Evolutionary conservation across 2,113 vertebrate species (phyloP), one percentile per base, ranked within the genome.

Genomic region (Rallus limicola): DNA sequence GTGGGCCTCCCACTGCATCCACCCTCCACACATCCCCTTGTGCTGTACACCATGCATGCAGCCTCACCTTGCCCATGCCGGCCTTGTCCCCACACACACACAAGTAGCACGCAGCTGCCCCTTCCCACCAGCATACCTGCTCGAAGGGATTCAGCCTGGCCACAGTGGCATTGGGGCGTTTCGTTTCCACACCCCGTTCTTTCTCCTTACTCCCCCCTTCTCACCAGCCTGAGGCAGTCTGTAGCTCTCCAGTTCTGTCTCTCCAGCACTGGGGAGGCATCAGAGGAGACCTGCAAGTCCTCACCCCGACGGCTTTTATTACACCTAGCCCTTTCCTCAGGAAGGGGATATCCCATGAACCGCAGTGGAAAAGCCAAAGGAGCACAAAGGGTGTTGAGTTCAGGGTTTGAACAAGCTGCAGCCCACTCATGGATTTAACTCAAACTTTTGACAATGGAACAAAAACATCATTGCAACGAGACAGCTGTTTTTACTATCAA

Each of bases 401-500:
- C 40, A 77, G 92, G 90, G 89, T 82, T 95, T 96, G 92, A 93
- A 83, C 75, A 93, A 94, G 92, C 77, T 81, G 82, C 86, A 96
- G 80, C 92, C 91, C 84, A 92, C 93, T 92, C 95, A 95, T 88
- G 95, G 87, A 90, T 91, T 96, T 94, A 85, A 76, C 92, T 93
- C 95, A 91, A 96, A 92, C 76, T 84, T 92, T 95, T 94, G 87
- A 96, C 88, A 94, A 84, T 93, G 90, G 86, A 96, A 92, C 93
- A 95, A 93, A 95, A 97, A 93, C 80, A 90, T 96, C 77, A 92
- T 60, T 95, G 95, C 94, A 88, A 84, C 1, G 56, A 88, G 94
- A 92, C 95, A 97, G 97, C 92, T 96, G 96, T n/a, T 96, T 95
- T 95, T 91, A 91, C 95, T 92, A 96, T 89, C 95, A 93, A 77